Percentiles rank a stretch among this genome's conserved stretches.
phyloP scores from a whole-genome alignment of 2,888 invertebrate genomes.

The Ectemnius cavifrons region DNA sequence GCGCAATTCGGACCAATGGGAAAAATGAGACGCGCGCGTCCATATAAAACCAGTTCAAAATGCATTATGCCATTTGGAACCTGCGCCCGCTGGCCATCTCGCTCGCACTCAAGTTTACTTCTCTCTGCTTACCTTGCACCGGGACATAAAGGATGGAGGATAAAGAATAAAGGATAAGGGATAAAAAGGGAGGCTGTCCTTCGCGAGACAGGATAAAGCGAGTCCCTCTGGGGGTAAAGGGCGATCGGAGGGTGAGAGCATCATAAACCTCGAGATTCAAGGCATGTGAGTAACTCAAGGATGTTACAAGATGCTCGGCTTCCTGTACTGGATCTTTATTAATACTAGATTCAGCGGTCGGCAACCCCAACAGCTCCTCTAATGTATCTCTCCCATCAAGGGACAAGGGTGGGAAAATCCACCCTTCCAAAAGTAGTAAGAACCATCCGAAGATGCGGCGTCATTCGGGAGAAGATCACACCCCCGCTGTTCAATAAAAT shows the following conservation, averaged over 20 bases:
- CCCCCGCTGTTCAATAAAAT: background rate
- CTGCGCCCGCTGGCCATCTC: constrained; percentile 38
- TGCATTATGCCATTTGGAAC: constrained; percentile 69
- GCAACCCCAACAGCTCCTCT: too few species aligned
- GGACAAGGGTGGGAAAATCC: too few species aligned
- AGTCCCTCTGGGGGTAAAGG: constrained; percentile 40
- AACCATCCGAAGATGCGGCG: too few species aligned
- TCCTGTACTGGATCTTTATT: constrained; percentile 7
- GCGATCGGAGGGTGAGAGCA: constrained; percentile 26
- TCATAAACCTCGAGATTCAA: constrained; percentile 33
- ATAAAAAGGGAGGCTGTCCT: constrained; percentile 62
- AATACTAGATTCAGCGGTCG: too few species aligned
- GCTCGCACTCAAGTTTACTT: constrained; percentile 19
- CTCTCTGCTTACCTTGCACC: constrained; percentile 57
- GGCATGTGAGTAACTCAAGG: constrained; percentile 45
- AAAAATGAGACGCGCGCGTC: constrained; percentile 63
- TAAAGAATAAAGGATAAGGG: constrained; percentile 65
- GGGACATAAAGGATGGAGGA: constrained; percentile 68
- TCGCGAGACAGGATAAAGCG: constrained; percentile 34
- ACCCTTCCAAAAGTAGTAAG: too few species aligned
- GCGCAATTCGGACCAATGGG: constrained; percentile 64
- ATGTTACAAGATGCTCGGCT: background rate
- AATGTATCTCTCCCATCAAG: too few species aligned
- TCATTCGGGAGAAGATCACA: too few species aligned
- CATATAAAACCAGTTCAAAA: constrained; percentile 73